phyloP scores from a whole-genome alignment of 2,888 invertebrate genomes.

The Volucella bombylans region DNA sequence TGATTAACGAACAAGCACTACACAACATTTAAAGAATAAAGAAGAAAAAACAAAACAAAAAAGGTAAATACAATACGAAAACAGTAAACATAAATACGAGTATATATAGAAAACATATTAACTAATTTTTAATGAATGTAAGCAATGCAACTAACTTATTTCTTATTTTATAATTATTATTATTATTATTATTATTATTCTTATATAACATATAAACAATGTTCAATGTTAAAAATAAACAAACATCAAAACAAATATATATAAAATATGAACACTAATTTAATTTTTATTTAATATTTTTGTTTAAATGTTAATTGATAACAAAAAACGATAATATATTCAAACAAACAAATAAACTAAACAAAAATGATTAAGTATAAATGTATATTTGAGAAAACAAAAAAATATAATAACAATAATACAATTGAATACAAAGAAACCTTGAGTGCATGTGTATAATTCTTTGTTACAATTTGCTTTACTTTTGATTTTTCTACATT shows the following conservation, averaged over 20 bases:
- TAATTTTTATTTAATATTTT: constrained; percentile 37
- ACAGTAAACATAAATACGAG: constrained; percentile 66
- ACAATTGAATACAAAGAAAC: constrained; percentile 45
- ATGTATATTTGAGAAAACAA: constrained; percentile 55
- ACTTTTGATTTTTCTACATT: constrained; percentile 3
- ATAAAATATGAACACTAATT: constrained; percentile 57
- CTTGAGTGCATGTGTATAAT: constrained; percentile 55
- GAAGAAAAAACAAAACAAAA: constrained; percentile 54
- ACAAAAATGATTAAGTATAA: constrained; percentile 4
- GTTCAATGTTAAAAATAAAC: constrained; percentile 71
- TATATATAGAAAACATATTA: constrained; percentile 70
- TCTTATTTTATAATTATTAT: constrained; percentile 67
- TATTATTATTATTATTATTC: constrained; percentile 51
- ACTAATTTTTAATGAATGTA: constrained; percentile 66
- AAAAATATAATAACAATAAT: constrained; percentile 12
- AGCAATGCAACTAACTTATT: constrained; percentile 74
- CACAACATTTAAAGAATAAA: not conserved
- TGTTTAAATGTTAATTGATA: constrained; percentile 52
- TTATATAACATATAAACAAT: constrained; percentile 66
- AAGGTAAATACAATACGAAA: constrained; percentile 62
- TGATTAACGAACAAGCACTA: constrained; percentile 51
- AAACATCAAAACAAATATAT: constrained; percentile 37
- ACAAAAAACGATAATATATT: constrained; percentile 37
- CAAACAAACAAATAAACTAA: constrained; percentile 34
- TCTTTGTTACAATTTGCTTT: constrained; percentile 45